Evolutionary conservation across 2,113 vertebrate genomes (phyloP).

Genomic region (Rhegmatorhina hoffmannsi): DNA sequence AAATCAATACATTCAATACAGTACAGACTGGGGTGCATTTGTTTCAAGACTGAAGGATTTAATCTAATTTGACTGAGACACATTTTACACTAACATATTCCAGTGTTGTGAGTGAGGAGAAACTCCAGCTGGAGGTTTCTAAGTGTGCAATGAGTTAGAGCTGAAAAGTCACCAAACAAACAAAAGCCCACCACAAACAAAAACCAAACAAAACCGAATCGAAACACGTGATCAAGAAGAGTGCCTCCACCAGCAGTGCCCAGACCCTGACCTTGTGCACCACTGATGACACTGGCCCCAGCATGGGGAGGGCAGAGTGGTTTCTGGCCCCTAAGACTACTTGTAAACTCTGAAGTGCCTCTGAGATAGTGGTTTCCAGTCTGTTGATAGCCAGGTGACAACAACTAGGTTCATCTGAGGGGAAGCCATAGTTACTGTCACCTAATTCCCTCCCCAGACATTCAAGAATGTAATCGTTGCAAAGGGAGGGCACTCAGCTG

Average conservation of each 20-base stretch:
- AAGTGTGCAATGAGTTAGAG: background rate
- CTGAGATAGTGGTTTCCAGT: background rate
- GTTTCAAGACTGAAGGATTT: background rate
- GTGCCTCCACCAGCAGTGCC: background rate
- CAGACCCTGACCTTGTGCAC: background rate
- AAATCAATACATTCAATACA: background rate
- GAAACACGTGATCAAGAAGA: background rate
- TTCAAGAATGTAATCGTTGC: background rate
- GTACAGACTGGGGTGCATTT: accelerated
- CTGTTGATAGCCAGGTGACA: conserved; percentile 15
- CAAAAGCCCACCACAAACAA: background rate
- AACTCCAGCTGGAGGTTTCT: background rate
- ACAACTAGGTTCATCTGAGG: conserved; percentile 33
- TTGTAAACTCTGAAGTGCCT: background rate
- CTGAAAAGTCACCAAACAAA: background rate
- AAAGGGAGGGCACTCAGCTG: background rate
- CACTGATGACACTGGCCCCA: background rate
- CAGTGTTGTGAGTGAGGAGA: background rate
- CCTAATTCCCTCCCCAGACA: background rate
- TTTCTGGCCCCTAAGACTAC: background rate
- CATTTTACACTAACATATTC: background rate
- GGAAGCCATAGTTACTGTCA: background rate
- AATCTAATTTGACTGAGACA: background rate
- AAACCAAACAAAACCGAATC: background rate
- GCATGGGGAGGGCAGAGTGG: background rate